Evolutionary conservation across 2,888 invertebrate genomes (phyloP).

Genomic region (Phalera bucephala): DNA sequence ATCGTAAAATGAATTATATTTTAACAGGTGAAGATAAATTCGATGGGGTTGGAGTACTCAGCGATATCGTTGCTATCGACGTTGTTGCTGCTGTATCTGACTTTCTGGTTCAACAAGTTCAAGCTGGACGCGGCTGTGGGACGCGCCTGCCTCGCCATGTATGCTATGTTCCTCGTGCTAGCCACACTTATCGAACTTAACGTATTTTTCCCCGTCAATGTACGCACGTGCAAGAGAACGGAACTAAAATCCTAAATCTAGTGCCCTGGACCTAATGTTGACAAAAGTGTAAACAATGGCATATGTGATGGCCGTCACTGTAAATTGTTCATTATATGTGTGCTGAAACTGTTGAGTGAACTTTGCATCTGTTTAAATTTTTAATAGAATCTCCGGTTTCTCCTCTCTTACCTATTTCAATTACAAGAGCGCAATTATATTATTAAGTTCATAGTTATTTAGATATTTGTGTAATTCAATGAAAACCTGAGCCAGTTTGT

Average conservation of each 20-base stretch:
- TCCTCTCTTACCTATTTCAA: conserved; percentile 1
- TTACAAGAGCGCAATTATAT: conserved; percentile 7
- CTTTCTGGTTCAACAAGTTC: conserved; percentile 94
- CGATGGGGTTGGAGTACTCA: conserved; percentile 95
- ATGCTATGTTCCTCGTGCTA: conserved; percentile 92
- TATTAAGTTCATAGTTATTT: conserved; percentile 13
- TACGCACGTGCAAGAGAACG: conserved; percentile 90
- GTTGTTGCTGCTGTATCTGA: conserved; percentile 91
- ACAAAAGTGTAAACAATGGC: conserved; percentile 37
- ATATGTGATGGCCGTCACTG: conserved; percentile 36
- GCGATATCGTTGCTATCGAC: conserved; percentile 94
- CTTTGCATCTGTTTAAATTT: conserved; percentile 31
- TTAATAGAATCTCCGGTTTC: conserved; percentile 11
- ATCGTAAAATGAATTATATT: conserved; percentile 10
- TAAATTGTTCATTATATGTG: conserved; percentile 35
- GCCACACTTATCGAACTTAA: conserved; percentile 96
- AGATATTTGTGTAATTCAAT: conserved; percentile 19
- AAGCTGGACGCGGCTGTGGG: conserved; percentile 93
- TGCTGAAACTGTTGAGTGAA: conserved; percentile 35
- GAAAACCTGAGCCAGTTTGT: conserved; percentile 12
- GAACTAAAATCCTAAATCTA: conserved; percentile 62
- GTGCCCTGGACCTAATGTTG: conserved; percentile 40
- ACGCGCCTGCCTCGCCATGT: conserved; percentile 92
- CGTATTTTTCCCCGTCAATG: conserved; percentile 95
- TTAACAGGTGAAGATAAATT: conserved; percentile 91